These are phyloP conservation scores for Acrobasis suavella DNA, from an alignment of 2,888 invertebrate species.

Conservation along the genomic window DNA sequence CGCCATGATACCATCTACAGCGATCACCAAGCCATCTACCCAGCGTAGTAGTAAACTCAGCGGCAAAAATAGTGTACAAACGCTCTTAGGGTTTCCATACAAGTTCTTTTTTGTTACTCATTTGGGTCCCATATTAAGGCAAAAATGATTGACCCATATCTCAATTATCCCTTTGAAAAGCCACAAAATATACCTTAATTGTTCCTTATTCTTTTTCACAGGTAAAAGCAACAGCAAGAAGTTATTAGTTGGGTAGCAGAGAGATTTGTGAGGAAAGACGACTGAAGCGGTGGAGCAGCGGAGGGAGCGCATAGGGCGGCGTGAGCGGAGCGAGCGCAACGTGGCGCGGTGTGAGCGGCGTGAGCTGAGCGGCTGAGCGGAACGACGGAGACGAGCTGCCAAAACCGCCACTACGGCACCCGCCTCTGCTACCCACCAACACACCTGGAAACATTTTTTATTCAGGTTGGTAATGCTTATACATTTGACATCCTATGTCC, in stretches of 20 bases:
- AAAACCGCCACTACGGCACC: slow-evolving; percentile 27
- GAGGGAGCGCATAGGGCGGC: background rate
- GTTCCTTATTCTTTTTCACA: background rate
- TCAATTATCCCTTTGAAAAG: too few relatives aligned
- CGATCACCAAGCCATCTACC: too few relatives aligned
- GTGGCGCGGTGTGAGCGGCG: background rate
- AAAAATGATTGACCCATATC: too few relatives aligned
- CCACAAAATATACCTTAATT: too few relatives aligned
- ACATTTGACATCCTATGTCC: background rate
- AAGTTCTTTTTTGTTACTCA: too few relatives aligned
- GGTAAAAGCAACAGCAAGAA: background rate
- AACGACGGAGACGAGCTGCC: slow-evolving; percentile 17
- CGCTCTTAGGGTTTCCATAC: too few relatives aligned
- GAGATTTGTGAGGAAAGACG: background rate
- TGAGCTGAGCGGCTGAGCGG: slow-evolving; percentile 8
- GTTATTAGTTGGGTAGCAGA: background rate
- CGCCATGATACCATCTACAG: too few relatives aligned
- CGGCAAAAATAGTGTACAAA: too few relatives aligned
- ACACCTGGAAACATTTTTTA: slow-evolving; percentile 25
- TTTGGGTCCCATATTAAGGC: too few relatives aligned
- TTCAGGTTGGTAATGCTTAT: slow-evolving; percentile 24
- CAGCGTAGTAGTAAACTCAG: too few relatives aligned
- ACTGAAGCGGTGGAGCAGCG: background rate
- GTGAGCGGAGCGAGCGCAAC: background rate
- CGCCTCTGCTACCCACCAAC: slow-evolving; percentile 24